Evolutionary conservation across 2,797 vertebrate genomes (phyloP), one percentile per base, ranked within the genome.

Genomic region (Bradypus variegatus): DNA sequence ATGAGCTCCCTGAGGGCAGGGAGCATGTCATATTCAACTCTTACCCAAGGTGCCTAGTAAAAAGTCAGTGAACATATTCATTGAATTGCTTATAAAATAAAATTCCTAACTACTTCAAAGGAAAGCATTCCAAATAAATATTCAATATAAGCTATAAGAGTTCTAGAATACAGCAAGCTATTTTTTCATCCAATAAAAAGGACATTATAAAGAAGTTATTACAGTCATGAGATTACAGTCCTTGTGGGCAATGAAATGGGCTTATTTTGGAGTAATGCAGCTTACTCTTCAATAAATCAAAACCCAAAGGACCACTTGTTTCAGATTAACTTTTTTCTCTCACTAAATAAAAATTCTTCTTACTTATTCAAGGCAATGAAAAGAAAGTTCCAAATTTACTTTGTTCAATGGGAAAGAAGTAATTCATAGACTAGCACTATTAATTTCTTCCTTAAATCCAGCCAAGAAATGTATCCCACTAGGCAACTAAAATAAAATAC

Each of bases 381-480:
- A 92, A 94, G 76, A 94, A 91, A 91, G n/a, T 23, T 77, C 85
- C 93, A 91, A 96, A 92, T 91, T 96, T 94, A 93, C 95, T 96
- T 93, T 93, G 50, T 78, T 95, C 79, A 96, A 96, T 83, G 91
- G 92, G 91, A 95, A 95, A 95, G 87, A 94, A 41, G 60, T 62
- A 88, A 95, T 92, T 96, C 94, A 16, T 0, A 96, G 92, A 95
- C 84, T 75, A 93, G 36, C 65, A 94, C 90, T 95, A 90, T 94
- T 96, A 96, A 96, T 94, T 96, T 94, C 91, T 95, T 95, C 93
- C 85, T 94, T 94, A 91, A 95, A 86, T 73, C 89, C 55, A 78
- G 94, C 91, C 93, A 96, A 94, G 94, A 97, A 95, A 96, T 94
- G 84, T 95, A 95, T 92, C 93, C 94, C 95, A 95, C 73, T 90